Conservation (phyloP, 2,113 vertebrate genomes). For the Callocephalon fimbriatum region DNA sequence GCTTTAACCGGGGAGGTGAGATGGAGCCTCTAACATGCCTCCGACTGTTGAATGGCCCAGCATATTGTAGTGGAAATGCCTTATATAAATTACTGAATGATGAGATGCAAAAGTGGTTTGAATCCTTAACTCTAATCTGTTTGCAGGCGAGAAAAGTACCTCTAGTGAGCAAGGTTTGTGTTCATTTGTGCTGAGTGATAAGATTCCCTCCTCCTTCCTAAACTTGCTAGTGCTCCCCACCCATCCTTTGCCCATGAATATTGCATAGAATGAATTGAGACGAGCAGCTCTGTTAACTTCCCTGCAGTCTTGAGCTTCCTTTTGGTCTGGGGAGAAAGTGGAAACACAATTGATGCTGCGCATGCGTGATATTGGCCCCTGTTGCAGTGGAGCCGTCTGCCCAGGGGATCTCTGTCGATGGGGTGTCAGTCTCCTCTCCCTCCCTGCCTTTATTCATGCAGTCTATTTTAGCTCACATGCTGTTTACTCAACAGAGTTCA, state of each 20-base stretch:
- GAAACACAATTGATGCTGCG: background rate
- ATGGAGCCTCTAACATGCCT: background rate
- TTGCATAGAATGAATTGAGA: conserved; percentile 17
- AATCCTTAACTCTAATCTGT: conserved; percentile 42
- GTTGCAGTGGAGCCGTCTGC: background rate
- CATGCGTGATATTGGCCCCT: background rate
- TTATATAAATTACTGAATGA: conserved; percentile 62
- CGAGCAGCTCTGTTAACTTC: conserved; percentile 15
- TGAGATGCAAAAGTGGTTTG: conserved; percentile 44
- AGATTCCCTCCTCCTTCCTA: conserved; percentile 18
- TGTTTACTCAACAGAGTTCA: conserved; percentile 26
- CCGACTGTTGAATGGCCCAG: conserved; percentile 43
- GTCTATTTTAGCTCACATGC: conserved; percentile 20
- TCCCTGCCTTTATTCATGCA: conserved; percentile 52
- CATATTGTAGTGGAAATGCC: conserved; percentile 60
- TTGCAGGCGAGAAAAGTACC: conserved; percentile 65
- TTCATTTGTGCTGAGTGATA: conserved; percentile 42
- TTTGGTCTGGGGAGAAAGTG: background rate
- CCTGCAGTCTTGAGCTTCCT: conserved; percentile 13
- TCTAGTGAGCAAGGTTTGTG: conserved; percentile 54
- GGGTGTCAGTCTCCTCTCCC: background rate
- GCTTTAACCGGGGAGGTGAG: conserved; percentile 21
- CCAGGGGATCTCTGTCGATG: background rate
- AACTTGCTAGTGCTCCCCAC: conserved; percentile 39
- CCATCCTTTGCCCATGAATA: conserved; percentile 46